Evolutionary conservation across 1,140 invertebrate species (phyloP), one percentile per base, ranked within the genome.

Genomic region (Orchesella cincta): DNA sequence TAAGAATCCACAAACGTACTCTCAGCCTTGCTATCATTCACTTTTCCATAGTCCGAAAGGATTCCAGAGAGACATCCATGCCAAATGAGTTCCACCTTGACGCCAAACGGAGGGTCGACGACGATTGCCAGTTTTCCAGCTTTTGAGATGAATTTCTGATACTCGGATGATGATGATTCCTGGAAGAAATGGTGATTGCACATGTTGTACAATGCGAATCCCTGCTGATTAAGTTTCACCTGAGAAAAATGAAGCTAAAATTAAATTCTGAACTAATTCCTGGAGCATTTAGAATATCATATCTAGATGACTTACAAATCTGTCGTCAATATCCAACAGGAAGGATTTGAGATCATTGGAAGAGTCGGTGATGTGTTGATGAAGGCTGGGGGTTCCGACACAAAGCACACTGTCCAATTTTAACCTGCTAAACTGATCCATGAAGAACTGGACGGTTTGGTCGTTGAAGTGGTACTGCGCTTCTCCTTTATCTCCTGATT

Each of bases 151-250:
- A 73, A 73, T 23, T 73, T 39, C 71, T 2, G 5, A 73, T 73
- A 23, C 35, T 29, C 26, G 36, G 34, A 71, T 3, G 71, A 14
- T 73, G 34, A 71, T 3, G 71, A 14, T 12, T 36, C 36, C 8
- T 39, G 1, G 71, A 73, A 73, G 28, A 73, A 73, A 26, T 73
- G 71, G 29, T 73, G 71, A 73, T 73, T 73, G 39, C 71, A 73
- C 71, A 73, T 73, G 26, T 73, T 73, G 36, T 73, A 73, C 12
- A n/a, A 20, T 39, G 14, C 20, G 23, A 31, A 71, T 71, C 31
- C 31, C 3, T 28, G 5, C 2, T 36, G 5, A 29, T 31, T 28
- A 26, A 71, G 23, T 8, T 28, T 12, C 5, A 5, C 23, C 67
- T 71, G 31, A 12, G 23, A 71, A 8, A 29, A 71, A 71, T n/a